phyloP scores from a whole-genome alignment of 2,113 vertebrate species.

The Coptodon rendalli region DNA sequence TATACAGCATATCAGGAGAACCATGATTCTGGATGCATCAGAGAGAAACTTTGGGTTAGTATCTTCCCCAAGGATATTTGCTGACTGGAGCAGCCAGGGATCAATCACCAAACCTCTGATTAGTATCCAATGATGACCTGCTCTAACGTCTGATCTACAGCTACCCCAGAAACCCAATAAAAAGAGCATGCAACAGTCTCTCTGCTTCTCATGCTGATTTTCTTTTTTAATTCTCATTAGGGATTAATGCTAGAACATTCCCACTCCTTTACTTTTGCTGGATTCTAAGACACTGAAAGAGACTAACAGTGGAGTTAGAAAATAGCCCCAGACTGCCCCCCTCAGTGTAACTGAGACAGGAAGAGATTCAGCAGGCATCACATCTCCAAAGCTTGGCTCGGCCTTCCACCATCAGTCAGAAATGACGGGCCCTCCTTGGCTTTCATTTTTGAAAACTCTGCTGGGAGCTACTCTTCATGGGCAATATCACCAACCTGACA shows the following conservation, averaged over 20 bases:
- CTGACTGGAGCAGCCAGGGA: background rate
- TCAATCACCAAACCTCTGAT: background rate
- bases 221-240: background rate
- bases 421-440: conserved; percentile 72
- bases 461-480: conserved; percentile 76
- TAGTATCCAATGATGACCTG: background rate
- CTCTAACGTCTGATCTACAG: background rate
- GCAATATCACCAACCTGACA: conserved; percentile 69
- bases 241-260: background rate
- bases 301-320: background rate
- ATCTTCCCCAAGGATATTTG: background rate
- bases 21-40: background rate
- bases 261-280: background rate
- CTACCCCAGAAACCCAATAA: background rate
- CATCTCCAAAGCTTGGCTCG: background rate
- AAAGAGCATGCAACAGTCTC: background rate
- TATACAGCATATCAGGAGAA: background rate
- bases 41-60: background rate
- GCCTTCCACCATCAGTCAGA: conserved; percentile 1
- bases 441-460: conserved; percentile 64
- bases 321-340: background rate
- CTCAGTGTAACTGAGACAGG: conserved; percentile 74
- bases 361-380: conserved; percentile 62
- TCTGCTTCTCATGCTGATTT: background rate
- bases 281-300: background rate